A percentile compares a stretch with the other conserved stretches of the same genome.
These are phyloP conservation scores for Cyrtorhinus lividipennis DNA, from an alignment of 1,140 invertebrate genomes.

Conservation along the genomic window DNA sequence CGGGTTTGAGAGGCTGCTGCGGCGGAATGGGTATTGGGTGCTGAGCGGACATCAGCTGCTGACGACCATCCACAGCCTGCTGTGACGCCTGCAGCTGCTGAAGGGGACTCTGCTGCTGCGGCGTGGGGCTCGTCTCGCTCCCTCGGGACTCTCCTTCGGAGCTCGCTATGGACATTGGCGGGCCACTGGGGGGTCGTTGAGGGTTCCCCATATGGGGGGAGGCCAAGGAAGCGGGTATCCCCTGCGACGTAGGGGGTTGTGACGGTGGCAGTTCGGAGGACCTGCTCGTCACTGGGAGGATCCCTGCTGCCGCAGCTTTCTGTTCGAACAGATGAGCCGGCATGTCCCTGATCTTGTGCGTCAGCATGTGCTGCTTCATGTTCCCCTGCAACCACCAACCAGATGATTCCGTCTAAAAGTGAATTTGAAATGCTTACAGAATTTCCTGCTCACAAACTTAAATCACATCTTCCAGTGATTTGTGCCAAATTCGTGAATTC, in stretches of 20 bases:
- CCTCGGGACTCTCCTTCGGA: slow-evolving; percentile 28
- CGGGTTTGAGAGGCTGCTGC: slow-evolving; percentile 23
- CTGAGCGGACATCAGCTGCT: background rate
- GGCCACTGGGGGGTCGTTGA: slow-evolving; percentile 28
- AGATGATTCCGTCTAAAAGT: too few relatives aligned
- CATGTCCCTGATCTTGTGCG: slow-evolving; percentile 91
- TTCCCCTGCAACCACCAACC: slow-evolving; percentile 80
- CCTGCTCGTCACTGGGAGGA: background rate
- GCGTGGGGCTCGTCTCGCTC: slow-evolving; percentile 28
- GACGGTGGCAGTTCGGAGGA: slow-evolving; percentile 16
- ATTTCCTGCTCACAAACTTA: too few relatives aligned
- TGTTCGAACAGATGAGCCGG: slow-evolving; percentile 48
- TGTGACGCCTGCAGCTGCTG: slow-evolving; percentile 30
- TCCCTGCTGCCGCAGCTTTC: slow-evolving; percentile 13
- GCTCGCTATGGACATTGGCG: slow-evolving; percentile 26
- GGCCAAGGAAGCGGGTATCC: slow-evolving; percentile 12
- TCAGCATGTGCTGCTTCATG: slow-evolving; percentile 95
- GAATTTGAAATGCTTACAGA: too few relatives aligned
- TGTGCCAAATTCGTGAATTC: too few relatives aligned
- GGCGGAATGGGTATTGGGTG: slow-evolving; percentile 1
- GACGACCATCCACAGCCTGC: background rate
- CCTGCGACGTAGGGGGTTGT: background rate
- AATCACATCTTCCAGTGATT: too few relatives aligned
- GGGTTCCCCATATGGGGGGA: slow-evolving; percentile 28
- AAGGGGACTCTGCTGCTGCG: slow-evolving; percentile 32